Base-by-base conservation (phyloP, 2,797 vertebrate species). In the Nannoperca obscura region DNA sequence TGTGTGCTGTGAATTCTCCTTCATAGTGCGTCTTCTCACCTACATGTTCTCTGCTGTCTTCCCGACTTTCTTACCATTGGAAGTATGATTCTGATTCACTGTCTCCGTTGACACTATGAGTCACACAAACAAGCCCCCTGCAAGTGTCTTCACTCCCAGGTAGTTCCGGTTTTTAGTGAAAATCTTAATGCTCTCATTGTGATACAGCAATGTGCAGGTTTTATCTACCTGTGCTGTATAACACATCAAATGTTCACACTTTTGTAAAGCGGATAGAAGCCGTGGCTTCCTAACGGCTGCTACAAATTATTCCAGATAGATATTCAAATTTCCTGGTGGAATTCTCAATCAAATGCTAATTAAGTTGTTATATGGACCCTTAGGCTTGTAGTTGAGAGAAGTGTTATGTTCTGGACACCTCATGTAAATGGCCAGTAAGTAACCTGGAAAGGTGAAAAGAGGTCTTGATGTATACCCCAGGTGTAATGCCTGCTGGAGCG, bases 401-500 rank as follows among this genome's bases (percentile, higher is more conserved):
- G 78, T 63, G 72, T 76, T 77, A 22, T 61, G 67, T 52, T 74
- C 71, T 38, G 57, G 65, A 68, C 82, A 24, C 58, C 46, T 71
- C 47, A 67, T 87, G 72, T 82, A 84, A 88, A 91, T 73, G 81
- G 76, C 50, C 72, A 72, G 68, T 82, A 82, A 82, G 83, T 80
- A 79, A 89, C 64, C 74, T 74, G 72, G 75, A 88, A 86, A 90
- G 87, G 89, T 90, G 80, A 86, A 86, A 76, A 64, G 65, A 89
- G 82, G 87, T 83, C 87, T 74, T 71, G 90, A 92, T 91, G 88
- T 90, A 87, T 92, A 88, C 82, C 91, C 87, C 90, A 86, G 74
- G 89, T 88, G 92, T 91, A 92, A 92, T 88, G 86, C 63, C 89
- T 93, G 84, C 79, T 67, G 74, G 42, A 75, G 84, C 27, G 90